These are phyloP conservation scores for Merodon equestris DNA, from an alignment of 2,888 invertebrate species.

Conservation along the genomic window DNA sequence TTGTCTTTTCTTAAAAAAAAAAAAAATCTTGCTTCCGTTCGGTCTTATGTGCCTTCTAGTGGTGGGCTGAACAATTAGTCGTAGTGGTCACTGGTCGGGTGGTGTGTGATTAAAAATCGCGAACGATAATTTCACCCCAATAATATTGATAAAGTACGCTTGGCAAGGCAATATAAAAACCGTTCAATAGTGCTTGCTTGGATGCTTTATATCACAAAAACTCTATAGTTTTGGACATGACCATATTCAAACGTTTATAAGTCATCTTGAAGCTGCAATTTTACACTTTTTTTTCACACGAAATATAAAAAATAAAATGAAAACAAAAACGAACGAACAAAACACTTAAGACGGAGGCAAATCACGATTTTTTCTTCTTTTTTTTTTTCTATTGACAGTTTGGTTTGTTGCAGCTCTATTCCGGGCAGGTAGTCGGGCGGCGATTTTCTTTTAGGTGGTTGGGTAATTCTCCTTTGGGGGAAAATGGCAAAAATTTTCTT, in stretches of 20 bases:
- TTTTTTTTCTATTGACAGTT: not conserved
- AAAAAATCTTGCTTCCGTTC: too few relatives aligned
- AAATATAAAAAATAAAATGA: slow-evolving; percentile 7
- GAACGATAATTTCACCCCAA: too few relatives aligned
- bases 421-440: not conserved
- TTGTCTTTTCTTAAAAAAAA: too few relatives aligned
- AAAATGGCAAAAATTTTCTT: slow-evolving; percentile 25
- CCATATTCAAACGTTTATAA: slow-evolving; percentile 44
- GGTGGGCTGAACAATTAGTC: too few relatives aligned
- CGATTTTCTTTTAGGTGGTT: slow-evolving; percentile 2
- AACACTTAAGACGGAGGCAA: not conserved
- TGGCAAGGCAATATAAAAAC: too few relatives aligned
- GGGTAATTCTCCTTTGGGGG: slow-evolving; percentile 16
- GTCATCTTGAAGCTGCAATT: slow-evolving; percentile 37
- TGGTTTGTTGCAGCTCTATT: too few relatives aligned
- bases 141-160: too few relatives aligned
- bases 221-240: slow-evolving; percentile 47
- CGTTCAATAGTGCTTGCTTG: too few relatives aligned
- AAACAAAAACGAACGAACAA: not conserved
- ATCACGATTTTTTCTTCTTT: slow-evolving; percentile 11
- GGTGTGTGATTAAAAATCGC: too few relatives aligned
- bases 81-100: too few relatives aligned
- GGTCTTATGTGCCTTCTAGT: too few relatives aligned
- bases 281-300: slow-evolving; percentile 15
- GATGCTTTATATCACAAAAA: slow-evolving; percentile 31